These are phyloP conservation scores for Pelosia muscerda DNA, from an alignment of 2,888 invertebrate genomes.

Conservation along the genomic window DNA sequence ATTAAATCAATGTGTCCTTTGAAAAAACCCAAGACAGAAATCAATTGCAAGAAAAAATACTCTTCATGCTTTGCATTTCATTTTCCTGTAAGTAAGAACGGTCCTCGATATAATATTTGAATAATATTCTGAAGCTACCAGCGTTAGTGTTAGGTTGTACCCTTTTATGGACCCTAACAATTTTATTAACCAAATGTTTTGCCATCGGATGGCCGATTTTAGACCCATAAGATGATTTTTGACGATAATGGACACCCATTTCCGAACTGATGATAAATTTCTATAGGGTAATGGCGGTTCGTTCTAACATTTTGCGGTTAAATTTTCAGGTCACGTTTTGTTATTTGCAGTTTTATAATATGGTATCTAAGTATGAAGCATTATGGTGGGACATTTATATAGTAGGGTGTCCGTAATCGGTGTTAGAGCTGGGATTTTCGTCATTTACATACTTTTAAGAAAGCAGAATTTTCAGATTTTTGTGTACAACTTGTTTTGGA, in stretches of 20 bases:
- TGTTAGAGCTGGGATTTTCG: not conserved
- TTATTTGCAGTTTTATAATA: not conserved
- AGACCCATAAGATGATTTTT: slow-evolving; percentile 42
- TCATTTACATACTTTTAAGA: no score
- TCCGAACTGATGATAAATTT: slow-evolving; percentile 41
- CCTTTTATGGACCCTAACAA: slow-evolving; percentile 43
- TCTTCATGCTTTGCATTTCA: no score
- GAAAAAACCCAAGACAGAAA: no score
- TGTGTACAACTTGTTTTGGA: no score
- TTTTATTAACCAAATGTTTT: slow-evolving; percentile 47
- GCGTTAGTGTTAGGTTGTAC: not conserved
- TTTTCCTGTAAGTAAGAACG: no score
- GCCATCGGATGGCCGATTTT: slow-evolving; percentile 38
- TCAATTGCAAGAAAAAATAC: no score
- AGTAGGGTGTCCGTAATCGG: not conserved
- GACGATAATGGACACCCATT: slow-evolving; percentile 48
- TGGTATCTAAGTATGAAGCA: not conserved
- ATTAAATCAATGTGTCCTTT: no score
- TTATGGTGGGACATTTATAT: not conserved
- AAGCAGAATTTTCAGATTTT: not conserved
- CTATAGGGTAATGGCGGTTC: slow-evolving; percentile 32
- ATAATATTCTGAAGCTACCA: not conserved
- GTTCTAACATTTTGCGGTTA: slow-evolving; percentile 16
- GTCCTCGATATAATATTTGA: not conserved
- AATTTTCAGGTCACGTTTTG: slow-evolving; percentile 30